Evolutionary conservation across 1,140 invertebrate species (phyloP), one percentile per base, ranked within the genome.

Genomic region (Sarcophaga peregrina): DNA sequence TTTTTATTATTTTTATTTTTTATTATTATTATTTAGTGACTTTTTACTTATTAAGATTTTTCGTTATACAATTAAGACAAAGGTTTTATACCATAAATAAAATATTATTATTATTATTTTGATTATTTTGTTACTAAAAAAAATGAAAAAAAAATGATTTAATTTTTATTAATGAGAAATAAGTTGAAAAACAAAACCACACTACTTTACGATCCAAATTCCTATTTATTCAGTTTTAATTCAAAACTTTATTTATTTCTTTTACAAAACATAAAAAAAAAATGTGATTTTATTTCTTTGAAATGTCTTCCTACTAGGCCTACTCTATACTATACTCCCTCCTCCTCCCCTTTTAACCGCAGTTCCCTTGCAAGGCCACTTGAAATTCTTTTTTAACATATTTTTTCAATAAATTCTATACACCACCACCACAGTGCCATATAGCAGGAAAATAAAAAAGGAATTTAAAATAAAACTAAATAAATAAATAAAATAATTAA

Each of bases 31-130:
- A 75, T 52, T 47, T 52, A 54, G 50, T 80, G 45, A 50, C 50
- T 20, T 73, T 25, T 48, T 50, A 48, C 47, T 52, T 74, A 82
- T 62, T n/a, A n/a, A 13, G 47, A 17, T 13, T 82, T 82, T 72
- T 83, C 73, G 72, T 74, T 83, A 80, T 54, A 80, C 72, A 80
- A 62, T 83, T 83, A 83, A 83, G 82, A 50, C 47, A 83, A 83
- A 76, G 45, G 58, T 80, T 17, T n/a, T n/a, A 80, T 46, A 78
- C 8, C 17, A 15, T 73, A 82, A 20, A 82, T 50, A 82, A 50
- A 73, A 68, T 72, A 78, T 78, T 50, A 78, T 78, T 72, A 78
- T 78, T 50, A 78, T 78, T 50, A 78, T n/a, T 76, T 48, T 76
- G 25, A 37, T 37, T 76, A 48, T 78, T 78, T 50, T 68, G 62